A percentile compares a stretch with the other conserved stretches of the same genome.
These are phyloP conservation scores for Pogonomyrmex barbatus DNA, from an alignment of 1,140 invertebrate species.

Conservation along the genomic window DNA sequence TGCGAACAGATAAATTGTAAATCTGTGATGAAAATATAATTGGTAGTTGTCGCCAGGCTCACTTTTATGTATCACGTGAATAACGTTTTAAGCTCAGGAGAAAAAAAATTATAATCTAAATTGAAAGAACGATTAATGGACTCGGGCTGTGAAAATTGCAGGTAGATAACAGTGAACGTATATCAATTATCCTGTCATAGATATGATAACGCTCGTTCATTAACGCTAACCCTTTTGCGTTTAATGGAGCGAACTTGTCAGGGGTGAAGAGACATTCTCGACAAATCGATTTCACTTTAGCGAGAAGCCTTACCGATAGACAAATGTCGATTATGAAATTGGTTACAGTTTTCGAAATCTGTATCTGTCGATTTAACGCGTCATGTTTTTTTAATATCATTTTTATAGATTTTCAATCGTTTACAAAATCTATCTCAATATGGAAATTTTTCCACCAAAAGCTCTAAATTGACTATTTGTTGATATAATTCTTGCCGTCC, in stretches of 20 bases:
- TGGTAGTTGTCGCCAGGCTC: background rate
- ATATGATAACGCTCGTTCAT: slow-evolving; percentile 35
- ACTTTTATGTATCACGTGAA: slow-evolving; percentile 30
- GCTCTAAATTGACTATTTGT: background rate
- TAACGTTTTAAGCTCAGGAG: background rate
- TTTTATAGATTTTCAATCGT: background rate
- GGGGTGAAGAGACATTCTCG: slow-evolving; percentile 20
- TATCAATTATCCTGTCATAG: slow-evolving; percentile 50
- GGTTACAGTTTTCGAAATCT: background rate
- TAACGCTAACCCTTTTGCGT: slow-evolving; percentile 42
- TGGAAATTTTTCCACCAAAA: background rate
- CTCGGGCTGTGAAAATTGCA: slow-evolving; percentile 20
- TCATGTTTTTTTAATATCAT: background rate
- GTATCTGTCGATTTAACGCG: background rate
- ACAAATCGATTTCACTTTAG: slow-evolving; percentile 36
- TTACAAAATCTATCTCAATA: background rate
- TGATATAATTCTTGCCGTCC: background rate
- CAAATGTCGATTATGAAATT: slow-evolving; percentile 28
- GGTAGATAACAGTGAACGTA: slow-evolving; percentile 41
- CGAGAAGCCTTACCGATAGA: background rate
- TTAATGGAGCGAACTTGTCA: slow-evolving; percentile 40
- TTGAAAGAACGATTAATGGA: slow-evolving; percentile 47
- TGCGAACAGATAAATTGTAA: slow-evolving; percentile 30
- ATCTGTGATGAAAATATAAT: slow-evolving; percentile 39
- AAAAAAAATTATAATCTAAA: slow-evolving; percentile 53